Conservation (phyloP, 2,888 invertebrate species). For the Mylabris sibirica region DNA sequence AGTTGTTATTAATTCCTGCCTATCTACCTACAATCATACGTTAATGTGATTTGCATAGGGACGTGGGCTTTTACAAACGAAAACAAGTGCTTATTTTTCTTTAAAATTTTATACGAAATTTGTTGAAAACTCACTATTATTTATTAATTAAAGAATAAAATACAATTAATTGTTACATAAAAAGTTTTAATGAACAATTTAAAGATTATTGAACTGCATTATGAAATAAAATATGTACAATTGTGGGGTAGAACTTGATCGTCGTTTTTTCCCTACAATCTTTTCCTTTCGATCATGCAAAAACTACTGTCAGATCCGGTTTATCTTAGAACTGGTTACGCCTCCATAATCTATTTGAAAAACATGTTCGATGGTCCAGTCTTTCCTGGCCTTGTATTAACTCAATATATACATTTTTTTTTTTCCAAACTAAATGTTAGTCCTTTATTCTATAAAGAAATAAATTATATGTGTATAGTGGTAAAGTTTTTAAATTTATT, state of each 20-base stretch:
- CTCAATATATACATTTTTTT: slow-evolving; percentile 21
- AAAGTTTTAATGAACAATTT: no score
- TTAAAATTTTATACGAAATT: neutral
- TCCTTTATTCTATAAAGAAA: slow-evolving; percentile 6
- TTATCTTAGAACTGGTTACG: slow-evolving; percentile 48
- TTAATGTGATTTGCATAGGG: slow-evolving; percentile 28
- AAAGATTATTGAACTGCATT: neutral
- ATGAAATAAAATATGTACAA: neutral
- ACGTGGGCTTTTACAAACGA: slow-evolving; percentile 24
- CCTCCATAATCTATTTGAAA: slow-evolving; percentile 45
- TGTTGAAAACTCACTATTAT: neutral
- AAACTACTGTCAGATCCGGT: slow-evolving; percentile 45
- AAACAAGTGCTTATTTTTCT: slow-evolving; percentile 3
- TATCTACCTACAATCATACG: slow-evolving; percentile 18
- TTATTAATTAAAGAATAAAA: no score
- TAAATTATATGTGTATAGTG: slow-evolving; percentile 4
- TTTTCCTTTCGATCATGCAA: slow-evolving; percentile 22
- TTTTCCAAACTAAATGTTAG: slow-evolving; percentile 9
- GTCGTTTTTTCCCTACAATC: neutral
- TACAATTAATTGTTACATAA: no score
- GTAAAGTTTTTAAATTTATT: neutral
- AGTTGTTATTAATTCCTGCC: slow-evolving; percentile 26
- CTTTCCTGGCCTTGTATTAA: slow-evolving; percentile 40
- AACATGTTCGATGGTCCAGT: slow-evolving; percentile 37
- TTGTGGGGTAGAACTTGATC: neutral